Evolutionary conservation across 2,888 invertebrate species (phyloP).

Genomic region (Aelia acuminata): DNA sequence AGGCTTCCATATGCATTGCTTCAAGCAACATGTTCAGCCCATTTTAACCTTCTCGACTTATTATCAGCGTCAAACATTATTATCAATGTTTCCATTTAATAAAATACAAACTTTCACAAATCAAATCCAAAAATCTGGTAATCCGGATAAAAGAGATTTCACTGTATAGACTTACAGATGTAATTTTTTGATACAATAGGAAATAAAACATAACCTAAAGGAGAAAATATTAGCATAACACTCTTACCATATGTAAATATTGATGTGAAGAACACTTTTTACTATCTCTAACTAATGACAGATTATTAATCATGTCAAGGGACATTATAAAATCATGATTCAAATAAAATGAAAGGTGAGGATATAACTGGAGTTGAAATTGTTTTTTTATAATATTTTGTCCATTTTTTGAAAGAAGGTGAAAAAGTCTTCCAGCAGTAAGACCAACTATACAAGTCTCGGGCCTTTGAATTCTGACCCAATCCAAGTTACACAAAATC

Average conservation of each 20-base stretch:
- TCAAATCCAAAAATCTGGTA: no score
- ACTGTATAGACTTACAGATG: neutral
- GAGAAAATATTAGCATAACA: neutral
- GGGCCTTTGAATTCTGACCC: neutral
- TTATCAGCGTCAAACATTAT: no score
- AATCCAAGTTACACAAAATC: neutral
- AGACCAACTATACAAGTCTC: constrained; percentile 9
- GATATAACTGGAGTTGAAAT: neutral
- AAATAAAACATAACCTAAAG: neutral
- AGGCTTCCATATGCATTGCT: no score
- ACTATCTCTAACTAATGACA: neutral
- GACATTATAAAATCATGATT: constrained; percentile 9
- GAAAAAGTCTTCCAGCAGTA: constrained; percentile 50
- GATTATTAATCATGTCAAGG: neutral
- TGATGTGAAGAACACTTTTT: constrained; percentile 4
- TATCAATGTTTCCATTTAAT: no score
- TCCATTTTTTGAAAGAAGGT: constrained; percentile 34
- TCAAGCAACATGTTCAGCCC: no score
- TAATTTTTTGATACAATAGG: neutral
- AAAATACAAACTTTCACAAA: no score
- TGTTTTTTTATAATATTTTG: constrained; percentile 37
- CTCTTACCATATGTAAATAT: constrained; percentile 2
- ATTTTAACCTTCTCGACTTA: no score
- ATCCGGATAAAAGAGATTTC: no score
- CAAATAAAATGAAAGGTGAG: constrained; percentile 4